phyloP scores from a whole-genome alignment of 2,888 invertebrate species.

The Panorpa germanica region DNA sequence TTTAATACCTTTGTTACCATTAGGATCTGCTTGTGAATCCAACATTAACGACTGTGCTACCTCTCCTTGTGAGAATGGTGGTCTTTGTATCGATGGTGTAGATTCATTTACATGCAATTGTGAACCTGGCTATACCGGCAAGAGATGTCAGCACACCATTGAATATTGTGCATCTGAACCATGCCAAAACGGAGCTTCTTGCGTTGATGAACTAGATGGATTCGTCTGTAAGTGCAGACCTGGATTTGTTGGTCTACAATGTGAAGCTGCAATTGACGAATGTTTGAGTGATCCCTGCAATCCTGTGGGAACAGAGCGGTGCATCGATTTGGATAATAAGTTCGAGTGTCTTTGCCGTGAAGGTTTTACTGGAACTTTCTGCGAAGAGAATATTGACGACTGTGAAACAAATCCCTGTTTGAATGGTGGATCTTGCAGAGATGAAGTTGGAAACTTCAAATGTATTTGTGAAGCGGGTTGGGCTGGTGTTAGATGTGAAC shows the following conservation, averaged over 20 bases:
- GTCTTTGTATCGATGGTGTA: slow-evolving; percentile 74
- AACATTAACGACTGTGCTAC: slow-evolving; percentile 83
- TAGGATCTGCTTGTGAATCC: slow-evolving; percentile 64
- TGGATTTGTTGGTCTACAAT: slow-evolving; percentile 81
- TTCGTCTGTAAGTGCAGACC: slow-evolving; percentile 87
- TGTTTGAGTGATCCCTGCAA: slow-evolving; percentile 83
- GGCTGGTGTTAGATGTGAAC: slow-evolving; percentile 71
- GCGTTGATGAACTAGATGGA: slow-evolving; percentile 72
- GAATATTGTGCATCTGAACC: slow-evolving; percentile 82
- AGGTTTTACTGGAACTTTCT: slow-evolving; percentile 69
- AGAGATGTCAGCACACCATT: slow-evolving; percentile 79
- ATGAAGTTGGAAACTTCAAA: slow-evolving; percentile 66
- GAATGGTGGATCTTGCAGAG: slow-evolving; percentile 76
- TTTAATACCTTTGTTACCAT: too few relatives aligned
- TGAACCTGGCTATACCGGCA: slow-evolving; percentile 87
- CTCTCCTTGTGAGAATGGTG: slow-evolving; percentile 82
- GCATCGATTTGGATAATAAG: slow-evolving; percentile 75
- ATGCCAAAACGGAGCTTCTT: slow-evolving; percentile 83
- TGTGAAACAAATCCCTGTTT: slow-evolving; percentile 71
- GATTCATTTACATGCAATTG: slow-evolving; percentile 76
- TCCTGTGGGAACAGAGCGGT: slow-evolving; percentile 74
- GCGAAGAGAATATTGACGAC: slow-evolving; percentile 76
- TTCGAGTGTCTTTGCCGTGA: slow-evolving; percentile 75
- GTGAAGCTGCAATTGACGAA: slow-evolving; percentile 85
- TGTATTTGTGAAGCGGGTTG: slow-evolving; percentile 74